Conservation (phyloP, 1,140 invertebrate species). For the Zaprionus camerounensis region DNA sequence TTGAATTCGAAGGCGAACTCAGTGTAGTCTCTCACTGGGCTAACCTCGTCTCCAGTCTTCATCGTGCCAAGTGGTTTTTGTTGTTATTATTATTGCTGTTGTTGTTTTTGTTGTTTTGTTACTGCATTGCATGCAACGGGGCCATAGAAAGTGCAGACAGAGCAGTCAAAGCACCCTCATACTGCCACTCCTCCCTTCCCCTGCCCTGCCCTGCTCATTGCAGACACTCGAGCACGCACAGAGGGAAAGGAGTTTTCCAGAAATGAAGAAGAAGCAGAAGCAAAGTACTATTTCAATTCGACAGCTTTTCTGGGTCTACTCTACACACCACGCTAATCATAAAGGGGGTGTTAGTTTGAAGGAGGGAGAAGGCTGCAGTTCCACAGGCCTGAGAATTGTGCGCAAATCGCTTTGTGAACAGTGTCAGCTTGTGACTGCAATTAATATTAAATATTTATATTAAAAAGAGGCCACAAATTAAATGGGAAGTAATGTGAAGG, state of each 20-base stretch:
- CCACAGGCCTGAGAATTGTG: slow-evolving; percentile 28
- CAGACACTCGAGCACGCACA: slow-evolving; percentile 52
- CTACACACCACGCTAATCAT: not conserved
- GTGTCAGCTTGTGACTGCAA: not conserved
- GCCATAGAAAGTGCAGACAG: slow-evolving; percentile 75
- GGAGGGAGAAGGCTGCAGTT: not conserved
- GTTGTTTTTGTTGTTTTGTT: slow-evolving; percentile 20
- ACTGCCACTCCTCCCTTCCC: not conserved
- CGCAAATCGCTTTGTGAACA: slow-evolving; percentile 5
- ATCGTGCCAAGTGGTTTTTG: slow-evolving; percentile 44
- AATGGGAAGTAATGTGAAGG: not conserved
- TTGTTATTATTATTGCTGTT: slow-evolving; percentile 24
- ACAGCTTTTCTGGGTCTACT: slow-evolving; percentile 35
- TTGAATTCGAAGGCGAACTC: slow-evolving; percentile 53
- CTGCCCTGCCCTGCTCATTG: not conserved
- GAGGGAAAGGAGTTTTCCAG: slow-evolving; percentile 39
- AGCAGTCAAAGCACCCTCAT: slow-evolving; percentile 10
- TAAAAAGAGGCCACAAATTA: not conserved
- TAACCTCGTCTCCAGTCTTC: slow-evolving; percentile 20
- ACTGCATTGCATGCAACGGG: slow-evolving; percentile 74
- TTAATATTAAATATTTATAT: slow-evolving; percentile 3
- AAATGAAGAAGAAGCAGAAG: slow-evolving; percentile 1
- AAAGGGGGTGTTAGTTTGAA: not conserved
- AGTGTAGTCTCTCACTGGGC: slow-evolving; percentile 19
- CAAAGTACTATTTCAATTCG: slow-evolving; percentile 43